phyloP scores from a whole-genome alignment of 2,888 invertebrate species.

The Eretmocerus hayati region DNA sequence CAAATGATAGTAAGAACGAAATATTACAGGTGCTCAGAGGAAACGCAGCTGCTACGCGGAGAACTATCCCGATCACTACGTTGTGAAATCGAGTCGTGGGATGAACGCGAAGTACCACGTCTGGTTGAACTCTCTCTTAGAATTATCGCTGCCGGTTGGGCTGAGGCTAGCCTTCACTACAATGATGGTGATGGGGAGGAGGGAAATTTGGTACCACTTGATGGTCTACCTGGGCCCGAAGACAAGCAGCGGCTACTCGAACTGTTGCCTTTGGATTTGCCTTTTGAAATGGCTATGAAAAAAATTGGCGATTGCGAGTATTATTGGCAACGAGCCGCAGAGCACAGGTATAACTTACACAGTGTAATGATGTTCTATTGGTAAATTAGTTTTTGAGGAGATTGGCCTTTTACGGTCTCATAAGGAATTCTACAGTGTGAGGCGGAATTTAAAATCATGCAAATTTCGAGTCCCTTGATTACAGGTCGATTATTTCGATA shows the following conservation, averaged over 20 bases:
- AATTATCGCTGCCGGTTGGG: constrained; percentile 33
- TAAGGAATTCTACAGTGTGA: too few relatives aligned
- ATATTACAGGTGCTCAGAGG: constrained; percentile 32
- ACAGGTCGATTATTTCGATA: too few relatives aligned
- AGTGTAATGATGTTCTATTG: too few relatives aligned
- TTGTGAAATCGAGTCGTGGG: constrained; percentile 36
- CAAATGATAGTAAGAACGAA: too few relatives aligned
- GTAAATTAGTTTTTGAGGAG: too few relatives aligned
- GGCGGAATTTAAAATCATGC: too few relatives aligned
- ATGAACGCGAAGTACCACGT: constrained; percentile 27
- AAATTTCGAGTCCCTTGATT: too few relatives aligned
- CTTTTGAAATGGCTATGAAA: constrained; percentile 47
- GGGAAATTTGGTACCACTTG: too few relatives aligned
- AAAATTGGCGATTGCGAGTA: constrained; percentile 52
- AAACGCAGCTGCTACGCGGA: constrained; percentile 27
- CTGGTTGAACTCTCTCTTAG: constrained; percentile 33
- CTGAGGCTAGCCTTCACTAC: constrained; percentile 51
- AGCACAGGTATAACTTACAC: constrained; percentile 33
- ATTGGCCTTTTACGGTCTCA: too few relatives aligned
- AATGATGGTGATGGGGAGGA: too few relatives aligned
- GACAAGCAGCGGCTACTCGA: constrained; percentile 57
- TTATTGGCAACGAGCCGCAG: constrained; percentile 58
- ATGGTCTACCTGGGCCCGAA: constrained; percentile 50
- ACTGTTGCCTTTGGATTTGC: constrained; percentile 54
- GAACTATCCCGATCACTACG: constrained; percentile 31